Percentiles rank a stretch among this genome's conserved stretches.
These are phyloP conservation scores for Melanotaenia trifasciata DNA, from an alignment of 2,797 vertebrate genomes.

Conservation along the genomic window DNA sequence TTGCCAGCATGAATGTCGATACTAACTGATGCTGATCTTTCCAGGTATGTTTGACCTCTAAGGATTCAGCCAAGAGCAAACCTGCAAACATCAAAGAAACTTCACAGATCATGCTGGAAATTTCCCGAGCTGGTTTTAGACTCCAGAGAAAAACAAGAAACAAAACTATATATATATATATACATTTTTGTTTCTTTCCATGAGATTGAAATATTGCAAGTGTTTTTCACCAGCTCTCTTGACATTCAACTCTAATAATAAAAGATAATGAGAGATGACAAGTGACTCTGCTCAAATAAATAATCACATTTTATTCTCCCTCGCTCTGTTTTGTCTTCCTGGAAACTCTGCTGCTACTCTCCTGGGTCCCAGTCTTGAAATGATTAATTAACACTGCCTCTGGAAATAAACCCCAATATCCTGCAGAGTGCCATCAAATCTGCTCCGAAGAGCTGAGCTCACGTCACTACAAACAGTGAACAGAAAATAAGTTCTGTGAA, in stretches of 20 bases:
- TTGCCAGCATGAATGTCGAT: constrained; percentile 12
- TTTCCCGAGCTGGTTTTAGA: constrained; percentile 27
- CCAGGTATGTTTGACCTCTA: constrained; percentile 34
- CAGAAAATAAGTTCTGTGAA: not conserved
- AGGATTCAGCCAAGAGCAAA: constrained; percentile 13
- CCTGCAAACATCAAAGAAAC: constrained; percentile 29
- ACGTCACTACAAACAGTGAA: not conserved
- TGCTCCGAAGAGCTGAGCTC: not conserved
- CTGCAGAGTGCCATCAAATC: constrained; percentile 1
- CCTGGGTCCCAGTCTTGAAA: constrained; percentile 1
- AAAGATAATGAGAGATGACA: constrained; percentile 13
- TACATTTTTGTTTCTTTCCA: not conserved
- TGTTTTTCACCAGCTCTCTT: constrained; percentile 13
- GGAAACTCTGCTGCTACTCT: constrained; percentile 6
- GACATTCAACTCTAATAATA: not conserved
- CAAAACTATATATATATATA: too few species aligned
- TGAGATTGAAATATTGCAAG: not conserved
- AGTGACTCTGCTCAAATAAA: constrained; percentile 1
- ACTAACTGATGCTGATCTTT: constrained; percentile 10
- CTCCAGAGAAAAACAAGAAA: constrained; percentile 1
- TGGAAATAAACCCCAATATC: constrained; percentile 1
- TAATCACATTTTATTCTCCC: not conserved
- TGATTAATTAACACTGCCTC: constrained; percentile 23
- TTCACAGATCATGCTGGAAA: constrained; percentile 21
- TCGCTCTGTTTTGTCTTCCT: not conserved